Evolutionary conservation across 2,797 vertebrate genomes (phyloP), one percentile per base, ranked within the genome.

Genomic region (Helostoma temminkii): DNA sequence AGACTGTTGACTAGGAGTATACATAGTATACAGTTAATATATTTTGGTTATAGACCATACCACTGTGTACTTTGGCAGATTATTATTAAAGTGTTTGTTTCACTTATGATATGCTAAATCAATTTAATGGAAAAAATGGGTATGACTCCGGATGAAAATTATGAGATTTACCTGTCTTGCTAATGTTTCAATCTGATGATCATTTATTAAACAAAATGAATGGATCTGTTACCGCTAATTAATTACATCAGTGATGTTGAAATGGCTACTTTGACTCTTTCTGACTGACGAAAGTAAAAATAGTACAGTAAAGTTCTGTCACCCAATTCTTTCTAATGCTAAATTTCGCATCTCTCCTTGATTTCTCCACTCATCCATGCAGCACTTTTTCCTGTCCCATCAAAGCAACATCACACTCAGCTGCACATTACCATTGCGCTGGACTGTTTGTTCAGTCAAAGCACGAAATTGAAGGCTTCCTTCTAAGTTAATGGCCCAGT

Each of bases 401-500:
- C 82, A 83, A 69, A 80, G 71, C 26, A 0, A 2, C 73, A 55
- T 75, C 65, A 54, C 62, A 43, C 60, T 66, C 76, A 63, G 61
- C 70, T 26, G 74, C 73, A 68, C 78, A 64, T 79, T 75, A 49
- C 4, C 54, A 9, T 83, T 76, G 77, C 45, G 72, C 64, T 58
- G 71, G 78, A 82, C 76, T 66, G 64, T 79, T 81, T 81, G 80
- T 74, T 87, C 75, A 75, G 82, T 75, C 75, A 57, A 64, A 76
- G 79, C 73, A 37, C 68, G 74, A 73, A 81, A 83, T 83, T 88
- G 73, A 88, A 81, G 71, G 76, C 70, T 76, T 64, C 81, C 75
- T 76, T 83, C 67, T n/a, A 55, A 79, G 76, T 77, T 89, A 89
- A 91, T 87, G 87, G 86, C 81, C 82, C 86, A 76, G 86, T 86